phyloP scores from a whole-genome alignment of 2,797 vertebrate genomes.

The Fratercula arctica region DNA sequence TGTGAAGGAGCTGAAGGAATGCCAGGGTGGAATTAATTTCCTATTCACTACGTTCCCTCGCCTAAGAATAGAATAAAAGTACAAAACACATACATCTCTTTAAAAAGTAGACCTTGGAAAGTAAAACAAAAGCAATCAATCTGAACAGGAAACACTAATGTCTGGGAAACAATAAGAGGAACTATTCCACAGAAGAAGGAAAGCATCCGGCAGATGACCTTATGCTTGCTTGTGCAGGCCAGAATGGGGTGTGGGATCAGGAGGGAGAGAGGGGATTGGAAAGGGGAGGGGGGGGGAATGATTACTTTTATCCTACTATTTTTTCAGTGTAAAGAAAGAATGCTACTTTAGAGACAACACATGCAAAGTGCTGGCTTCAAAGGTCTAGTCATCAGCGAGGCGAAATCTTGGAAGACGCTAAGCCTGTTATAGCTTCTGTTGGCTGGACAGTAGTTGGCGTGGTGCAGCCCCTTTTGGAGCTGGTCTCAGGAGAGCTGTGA shows the following conservation, averaged over 20 bases:
- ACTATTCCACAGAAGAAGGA: background rate
- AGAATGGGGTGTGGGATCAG: background rate
- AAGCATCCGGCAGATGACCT: background rate
- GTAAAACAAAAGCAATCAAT: background rate
- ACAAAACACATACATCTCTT: background rate
- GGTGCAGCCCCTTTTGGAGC: background rate
- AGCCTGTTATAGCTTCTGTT: background rate
- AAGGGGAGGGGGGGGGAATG: background rate
- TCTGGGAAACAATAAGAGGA: background rate
- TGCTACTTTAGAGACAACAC: background rate
- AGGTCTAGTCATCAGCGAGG: background rate
- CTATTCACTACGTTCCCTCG: background rate
- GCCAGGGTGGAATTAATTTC: conserved; percentile 9
- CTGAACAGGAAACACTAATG: background rate
- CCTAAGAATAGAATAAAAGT: conserved; percentile 24
- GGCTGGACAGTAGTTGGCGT: background rate
- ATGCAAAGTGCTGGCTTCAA: background rate
- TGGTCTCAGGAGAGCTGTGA: background rate
- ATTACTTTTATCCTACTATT: background rate
- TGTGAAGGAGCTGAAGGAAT: background rate
- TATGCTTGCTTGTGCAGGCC: background rate
- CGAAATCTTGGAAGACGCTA: background rate
- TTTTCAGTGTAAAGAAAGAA: background rate
- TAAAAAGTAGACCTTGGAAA: background rate
- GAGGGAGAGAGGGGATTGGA: background rate